Percentiles rank a stretch among this genome's conserved stretches.
These are phyloP conservation scores for Watsonalla cultraria DNA, from an alignment of 2,888 invertebrate species.

Conservation along the genomic window DNA sequence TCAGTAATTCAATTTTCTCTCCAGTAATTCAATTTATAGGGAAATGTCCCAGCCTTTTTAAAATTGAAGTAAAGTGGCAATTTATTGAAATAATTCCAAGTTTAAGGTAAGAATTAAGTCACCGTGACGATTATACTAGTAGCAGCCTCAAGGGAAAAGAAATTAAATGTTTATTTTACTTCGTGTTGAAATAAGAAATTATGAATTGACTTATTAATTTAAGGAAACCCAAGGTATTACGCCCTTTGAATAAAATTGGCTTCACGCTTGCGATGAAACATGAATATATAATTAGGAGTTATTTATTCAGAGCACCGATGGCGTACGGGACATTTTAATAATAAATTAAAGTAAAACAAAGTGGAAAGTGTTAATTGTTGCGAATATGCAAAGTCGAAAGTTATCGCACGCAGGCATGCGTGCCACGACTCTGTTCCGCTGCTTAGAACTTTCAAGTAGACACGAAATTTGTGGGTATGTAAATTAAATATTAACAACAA, in stretches of 20 bases:
- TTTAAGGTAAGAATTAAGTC: conserved; percentile 8
- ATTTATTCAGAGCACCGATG: conserved; percentile 3
- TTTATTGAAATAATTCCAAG: conserved; percentile 2
- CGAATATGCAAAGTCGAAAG: conserved; percentile 31
- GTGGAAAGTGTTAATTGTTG: conserved; percentile 18
- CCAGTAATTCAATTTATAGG: background rate
- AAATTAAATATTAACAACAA: background rate
- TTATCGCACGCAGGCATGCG: conserved; percentile 38
- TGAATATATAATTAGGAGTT: conserved; percentile 7
- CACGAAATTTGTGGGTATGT: background rate
- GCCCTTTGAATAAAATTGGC: conserved; percentile 18
- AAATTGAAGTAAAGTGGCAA: conserved; percentile 1
- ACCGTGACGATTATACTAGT: conserved; percentile 14
- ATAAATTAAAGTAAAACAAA: conserved; percentile 15
- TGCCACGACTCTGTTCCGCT: conserved; percentile 12
- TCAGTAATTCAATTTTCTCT: background rate
- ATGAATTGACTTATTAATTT: conserved; percentile 33
- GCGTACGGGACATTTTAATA: conserved; percentile 10
- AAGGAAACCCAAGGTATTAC: conserved; percentile 28
- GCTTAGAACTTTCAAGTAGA: conserved; percentile 10
- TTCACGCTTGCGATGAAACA: conserved; percentile 5
- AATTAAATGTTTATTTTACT: conserved; percentile 25
- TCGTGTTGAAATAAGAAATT: conserved; percentile 29
- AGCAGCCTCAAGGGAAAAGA: conserved; percentile 7
- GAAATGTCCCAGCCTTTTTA: background rate